Base-by-base conservation (phyloP, 2,113 vertebrate species). In the Cichladusa arquata region DNA sequence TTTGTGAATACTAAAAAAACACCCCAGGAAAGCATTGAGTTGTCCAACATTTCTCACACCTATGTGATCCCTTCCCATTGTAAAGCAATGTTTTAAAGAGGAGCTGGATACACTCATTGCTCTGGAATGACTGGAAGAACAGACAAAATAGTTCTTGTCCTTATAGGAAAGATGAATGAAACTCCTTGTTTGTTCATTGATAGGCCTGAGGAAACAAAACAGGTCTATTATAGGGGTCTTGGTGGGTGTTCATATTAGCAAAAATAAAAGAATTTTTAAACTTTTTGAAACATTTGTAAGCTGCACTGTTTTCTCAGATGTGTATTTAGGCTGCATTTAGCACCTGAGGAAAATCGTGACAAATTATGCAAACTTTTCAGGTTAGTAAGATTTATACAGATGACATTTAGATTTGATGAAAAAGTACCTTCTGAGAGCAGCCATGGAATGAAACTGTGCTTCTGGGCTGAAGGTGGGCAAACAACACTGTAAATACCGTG, bases 361-460 rank as follows among this genome's bases (percentile, higher is more conserved):
- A 58, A 34, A 92, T 84, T 92, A 91, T 86, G 56, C 38, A 54
- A 81, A 67, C 71, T n/a, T 86, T 88, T 92, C 89, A 86, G 60
- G 26, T 91, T 88, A 78, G 51, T 73, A 80, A 96, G 72, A 91
- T 92, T 96, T 94, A 89, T 53, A 70, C 44, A 92, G 81, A 89
- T 86, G 89, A 84, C 91, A 94, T 91, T 96, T 92, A 91, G 69
- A 71, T 87, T 80, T 86, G 73, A 71, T 92, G 47, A 91, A 96
- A 96, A 91, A 91, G 51, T 64, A 29, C 54, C 45, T 25, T 28
- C 77, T 89, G 1, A 3, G 56, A 81, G 72, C 38, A 91, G 29
- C 60, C 10, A 1, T 13, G 9, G 81, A 86, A 91, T 66, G 54
- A 88, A 89, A 81, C 29, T 47, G 29, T 90, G 67, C 77, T 81